Base-by-base conservation (phyloP, 2,888 invertebrate species). In the Ectemnius lituratus region DNA sequence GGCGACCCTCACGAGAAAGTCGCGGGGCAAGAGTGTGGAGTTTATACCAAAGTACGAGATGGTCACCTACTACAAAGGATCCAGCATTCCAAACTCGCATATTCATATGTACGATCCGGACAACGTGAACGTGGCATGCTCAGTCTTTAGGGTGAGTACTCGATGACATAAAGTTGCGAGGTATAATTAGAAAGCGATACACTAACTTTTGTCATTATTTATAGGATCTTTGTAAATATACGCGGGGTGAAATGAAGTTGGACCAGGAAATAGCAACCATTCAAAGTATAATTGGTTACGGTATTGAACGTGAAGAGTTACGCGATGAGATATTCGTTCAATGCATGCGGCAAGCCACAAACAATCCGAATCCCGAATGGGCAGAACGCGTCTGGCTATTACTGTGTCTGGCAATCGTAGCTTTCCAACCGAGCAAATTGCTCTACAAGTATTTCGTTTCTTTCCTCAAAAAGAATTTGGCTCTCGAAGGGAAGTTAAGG, bases 91-190 rank as follows among this genome's bases (percentile, higher is more conserved):
- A 0, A 97, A 96, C 65, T 98, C 98, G 0, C 98, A 98, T 91
- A 96, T 98, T 85, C 97, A 97, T 87, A 94, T 98, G 93, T 97
- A 98, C 89, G 98, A 98, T 92, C 97, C 98, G 0, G 98, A 98
- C 89, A 98, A 98, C 90, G 95, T 98, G 49, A 95, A 95, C 63
- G 94, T 97, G 0, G 97, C 98, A 4, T 97, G 98, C 86, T 95
- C 94, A 79, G 96, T 97, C 79, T 98, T 98, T 91, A 94, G 97
- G 91, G 97, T 97, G 91, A 94, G 94, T 91, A 23, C 4, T 47
- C 49, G 0, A 6, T 20, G 0, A 27, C 11, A 13, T 23, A n/a
- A 0, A 46, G 1, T 37, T 4, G 37, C 5, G n/a, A 4, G 8
- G 5, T 37, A 5, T 37, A 4, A 37, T 16, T 45, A 14, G 16